phyloP scores from a whole-genome alignment of 2,113 vertebrate species.

The Ahaetulla prasina region DNA sequence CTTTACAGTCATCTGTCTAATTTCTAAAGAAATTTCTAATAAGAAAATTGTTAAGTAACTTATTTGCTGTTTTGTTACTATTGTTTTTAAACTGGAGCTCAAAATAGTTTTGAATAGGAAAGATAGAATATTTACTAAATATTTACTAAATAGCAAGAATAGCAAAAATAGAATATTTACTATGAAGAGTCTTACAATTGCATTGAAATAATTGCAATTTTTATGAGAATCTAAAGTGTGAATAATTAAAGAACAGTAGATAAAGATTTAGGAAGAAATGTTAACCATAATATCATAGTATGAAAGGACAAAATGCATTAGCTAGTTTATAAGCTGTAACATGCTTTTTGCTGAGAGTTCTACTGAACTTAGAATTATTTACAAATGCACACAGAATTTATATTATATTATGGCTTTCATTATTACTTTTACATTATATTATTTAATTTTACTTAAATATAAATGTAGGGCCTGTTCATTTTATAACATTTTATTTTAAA shows the following conservation, averaged over 20 bases:
- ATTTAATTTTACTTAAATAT: neutral
- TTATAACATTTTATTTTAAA: neutral
- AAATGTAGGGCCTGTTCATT: neutral
- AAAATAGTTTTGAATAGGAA: neutral
- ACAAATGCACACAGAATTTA: neutral
- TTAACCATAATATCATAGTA: neutral
- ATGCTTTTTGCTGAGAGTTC: neutral
- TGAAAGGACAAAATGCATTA: neutral
- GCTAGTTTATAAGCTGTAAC: neutral
- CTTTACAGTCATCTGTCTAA: neutral
- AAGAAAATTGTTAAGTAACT: neutral
- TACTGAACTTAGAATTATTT: neutral
- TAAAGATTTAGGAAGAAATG: neutral
- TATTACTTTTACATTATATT: neutral
- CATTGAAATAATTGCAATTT: neutral
- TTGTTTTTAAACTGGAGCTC: neutral
- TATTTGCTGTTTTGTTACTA: neutral
- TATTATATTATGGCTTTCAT: neutral
- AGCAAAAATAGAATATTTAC: neutral
- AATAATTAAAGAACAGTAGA: neutral
- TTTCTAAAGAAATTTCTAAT: neutral
- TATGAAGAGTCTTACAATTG: neutral
- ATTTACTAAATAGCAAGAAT: neutral
- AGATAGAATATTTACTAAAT: neutral
- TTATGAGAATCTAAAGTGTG: neutral